These are phyloP conservation scores for Sinodicranocentrus sp. DNA, from an alignment of 2,888 invertebrate genomes.

Conservation along the genomic window DNA sequence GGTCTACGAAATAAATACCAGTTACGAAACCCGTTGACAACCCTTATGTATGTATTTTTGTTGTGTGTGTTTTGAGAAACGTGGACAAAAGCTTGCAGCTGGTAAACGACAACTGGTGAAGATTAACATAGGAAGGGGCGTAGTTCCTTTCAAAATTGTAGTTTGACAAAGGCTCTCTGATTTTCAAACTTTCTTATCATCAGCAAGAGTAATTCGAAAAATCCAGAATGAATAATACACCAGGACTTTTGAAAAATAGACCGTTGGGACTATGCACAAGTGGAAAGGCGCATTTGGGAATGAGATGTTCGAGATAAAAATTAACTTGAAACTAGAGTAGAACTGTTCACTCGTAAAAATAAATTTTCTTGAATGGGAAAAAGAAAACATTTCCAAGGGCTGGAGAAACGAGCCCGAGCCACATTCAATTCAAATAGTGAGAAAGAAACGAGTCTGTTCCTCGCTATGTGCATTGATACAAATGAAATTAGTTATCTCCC, in stretches of 20 bases:
- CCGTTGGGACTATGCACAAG: background rate
- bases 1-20: conserved; percentile 42
- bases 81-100: no score
- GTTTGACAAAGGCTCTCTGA: background rate
- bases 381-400: background rate
- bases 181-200: background rate
- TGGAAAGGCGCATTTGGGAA: background rate
- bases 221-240: background rate
- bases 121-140: no score
- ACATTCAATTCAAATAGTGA: no score
- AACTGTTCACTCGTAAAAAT: background rate
- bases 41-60: background rate
- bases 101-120: no score
- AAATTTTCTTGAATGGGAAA: conserved; percentile 10
- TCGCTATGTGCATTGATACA: no score
- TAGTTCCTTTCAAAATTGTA: no score
- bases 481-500: no score
- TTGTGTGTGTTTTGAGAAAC: no score
- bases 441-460: no score
- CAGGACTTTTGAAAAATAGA: background rate
- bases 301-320: background rate
- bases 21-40: background rate
- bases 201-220: conserved; percentile 2
- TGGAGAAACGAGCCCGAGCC: no score
- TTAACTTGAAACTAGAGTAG: background rate